phyloP scores from a whole-genome alignment of 1,140 invertebrate species.

The Trachymyrmex septentrionalis region DNA sequence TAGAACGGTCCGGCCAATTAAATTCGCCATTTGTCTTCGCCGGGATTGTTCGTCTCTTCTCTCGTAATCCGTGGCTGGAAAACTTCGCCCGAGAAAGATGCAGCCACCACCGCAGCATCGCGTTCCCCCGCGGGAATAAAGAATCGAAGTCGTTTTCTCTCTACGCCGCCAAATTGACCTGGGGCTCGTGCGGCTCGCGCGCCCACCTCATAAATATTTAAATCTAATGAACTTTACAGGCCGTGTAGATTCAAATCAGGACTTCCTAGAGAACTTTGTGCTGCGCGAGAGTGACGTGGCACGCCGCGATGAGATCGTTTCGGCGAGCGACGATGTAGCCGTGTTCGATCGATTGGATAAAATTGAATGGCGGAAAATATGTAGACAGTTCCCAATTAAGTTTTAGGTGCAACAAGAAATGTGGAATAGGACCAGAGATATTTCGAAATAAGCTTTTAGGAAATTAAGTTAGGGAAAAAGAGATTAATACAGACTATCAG shows the following conservation, averaged over 20 bases:
- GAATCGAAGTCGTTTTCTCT: slow-evolving; percentile 77
- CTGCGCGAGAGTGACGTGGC: slow-evolving; percentile 1
- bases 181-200: slow-evolving; percentile 41
- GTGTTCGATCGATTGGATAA: slow-evolving; percentile 36
- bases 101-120: slow-evolving; percentile 10
- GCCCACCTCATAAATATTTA: slow-evolving; percentile 80
- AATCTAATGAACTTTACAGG: slow-evolving; percentile 81
- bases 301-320: slow-evolving; percentile 10
- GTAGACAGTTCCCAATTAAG: slow-evolving; percentile 27
- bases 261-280: slow-evolving; percentile 57
- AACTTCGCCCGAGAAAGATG: slow-evolving; percentile 56
- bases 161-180: slow-evolving; percentile 76
- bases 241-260: slow-evolving; percentile 78
- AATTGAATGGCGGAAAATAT: slow-evolving; percentile 42
- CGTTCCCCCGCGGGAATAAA: slow-evolving; percentile 71
- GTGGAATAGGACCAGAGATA: neutral
- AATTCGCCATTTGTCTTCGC: slow-evolving; percentile 70
- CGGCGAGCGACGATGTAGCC: neutral
- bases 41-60: slow-evolving; percentile 27
- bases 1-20: slow-evolving; percentile 68
- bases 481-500: neutral
- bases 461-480: too few relatives aligned
- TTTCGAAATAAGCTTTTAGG: neutral
- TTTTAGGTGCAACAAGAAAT: neutral
- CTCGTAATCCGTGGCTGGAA: slow-evolving; percentile 60